Evolutionary conservation across 2,113 vertebrate genomes (phyloP).

Genomic region (Pelvicachromis taeniatus): DNA sequence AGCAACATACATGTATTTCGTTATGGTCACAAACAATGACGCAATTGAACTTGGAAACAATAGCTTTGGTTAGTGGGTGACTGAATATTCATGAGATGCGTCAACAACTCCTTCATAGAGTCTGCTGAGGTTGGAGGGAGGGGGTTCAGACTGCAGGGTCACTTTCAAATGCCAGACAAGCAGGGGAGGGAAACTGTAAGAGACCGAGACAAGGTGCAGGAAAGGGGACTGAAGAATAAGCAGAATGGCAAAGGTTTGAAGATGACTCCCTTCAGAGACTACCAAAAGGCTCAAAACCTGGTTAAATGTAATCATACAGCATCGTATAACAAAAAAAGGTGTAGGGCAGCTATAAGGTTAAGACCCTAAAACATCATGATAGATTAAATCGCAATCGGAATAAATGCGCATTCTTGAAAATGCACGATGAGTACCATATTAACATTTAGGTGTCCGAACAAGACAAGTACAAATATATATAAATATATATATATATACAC

Average conservation of each 20-base stretch:
- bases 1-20: not conserved
- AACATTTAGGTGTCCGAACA: not conserved
- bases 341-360: not conserved
- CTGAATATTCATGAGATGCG: constrained; percentile 65
- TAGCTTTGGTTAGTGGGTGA: not conserved
- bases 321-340: not conserved
- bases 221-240: not conserved
- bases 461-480: not conserved
- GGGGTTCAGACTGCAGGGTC: constrained; percentile 29
- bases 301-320: not conserved
- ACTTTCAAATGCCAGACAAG: constrained; percentile 25
- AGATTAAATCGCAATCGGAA: not conserved
- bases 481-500: too few relatives aligned
- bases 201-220: not conserved
- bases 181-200: not conserved
- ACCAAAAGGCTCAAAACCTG: not conserved
- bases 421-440: not conserved
- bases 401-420: not conserved
- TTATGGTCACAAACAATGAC: constrained; percentile 38
- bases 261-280: not conserved
- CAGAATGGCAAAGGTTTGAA: not conserved
- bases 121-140: not conserved
- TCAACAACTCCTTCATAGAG: constrained; percentile 44
- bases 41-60: constrained; percentile 55
- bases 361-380: not conserved